Percentiles rank a stretch among this genome's conserved stretches.
Evolutionary conservation across 2,888 invertebrate species (phyloP).

Genomic region (Camponotus fellah): DNA sequence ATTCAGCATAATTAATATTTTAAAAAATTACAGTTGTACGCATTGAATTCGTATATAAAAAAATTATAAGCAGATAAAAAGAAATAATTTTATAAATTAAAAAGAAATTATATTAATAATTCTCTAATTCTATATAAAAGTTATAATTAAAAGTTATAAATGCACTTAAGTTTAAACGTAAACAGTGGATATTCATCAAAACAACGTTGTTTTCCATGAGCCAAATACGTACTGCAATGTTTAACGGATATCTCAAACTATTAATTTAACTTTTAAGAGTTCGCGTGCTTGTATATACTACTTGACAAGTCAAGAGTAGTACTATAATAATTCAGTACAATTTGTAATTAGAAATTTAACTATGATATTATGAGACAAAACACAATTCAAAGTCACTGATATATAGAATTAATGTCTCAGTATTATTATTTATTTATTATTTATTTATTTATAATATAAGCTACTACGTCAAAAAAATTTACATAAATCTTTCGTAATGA

Average conservation of each 20-base stretch:
- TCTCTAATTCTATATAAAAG: too few relatives aligned
- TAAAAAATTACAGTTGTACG: too few relatives aligned
- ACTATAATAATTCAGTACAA: constrained; percentile 7
- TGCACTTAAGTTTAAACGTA: constrained; percentile 20
- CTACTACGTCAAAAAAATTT: not conserved
- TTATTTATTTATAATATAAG: not conserved
- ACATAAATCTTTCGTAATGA: constrained; percentile 21
- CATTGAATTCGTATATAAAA: too few relatives aligned
- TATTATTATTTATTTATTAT: not conserved
- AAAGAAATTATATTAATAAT: too few relatives aligned
- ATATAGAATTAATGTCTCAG: not conserved
- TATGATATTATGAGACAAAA: not conserved
- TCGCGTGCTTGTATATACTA: not conserved
- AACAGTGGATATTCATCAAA: constrained; percentile 19
- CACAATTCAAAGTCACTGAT: not conserved
- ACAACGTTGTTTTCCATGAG: constrained; percentile 24
- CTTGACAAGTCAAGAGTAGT: not conserved
- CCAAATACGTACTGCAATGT: not conserved
- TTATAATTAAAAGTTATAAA: too few relatives aligned
- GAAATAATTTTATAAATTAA: too few relatives aligned
- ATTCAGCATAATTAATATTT: too few relatives aligned
- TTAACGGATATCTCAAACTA: constrained; percentile 29
- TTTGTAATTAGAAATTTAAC: constrained; percentile 22
- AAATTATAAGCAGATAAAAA: too few relatives aligned
- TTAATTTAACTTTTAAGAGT: constrained; percentile 33